These are phyloP conservation scores for Lota lota DNA, from an alignment of 2,113 vertebrate genomes.

Conservation along the genomic window DNA sequence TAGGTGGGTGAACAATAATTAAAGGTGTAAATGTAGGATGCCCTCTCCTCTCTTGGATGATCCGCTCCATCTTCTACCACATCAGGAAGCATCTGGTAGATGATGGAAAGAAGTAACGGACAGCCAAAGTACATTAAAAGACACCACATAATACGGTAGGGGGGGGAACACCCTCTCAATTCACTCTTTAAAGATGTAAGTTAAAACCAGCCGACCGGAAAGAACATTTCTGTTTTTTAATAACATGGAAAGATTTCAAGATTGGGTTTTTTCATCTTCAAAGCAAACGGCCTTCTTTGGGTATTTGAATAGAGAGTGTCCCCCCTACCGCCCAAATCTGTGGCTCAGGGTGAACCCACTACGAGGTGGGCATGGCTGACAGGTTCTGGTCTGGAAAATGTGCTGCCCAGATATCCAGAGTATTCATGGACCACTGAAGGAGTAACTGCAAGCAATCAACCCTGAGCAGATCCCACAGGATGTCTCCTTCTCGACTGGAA, in stretches of 20 bases:
- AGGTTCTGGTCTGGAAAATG: slow-evolving; percentile 14
- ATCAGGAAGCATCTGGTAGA: too few relatives aligned
- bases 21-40: too few relatives aligned
- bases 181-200: slow-evolving; percentile 31
- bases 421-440: slow-evolving; percentile 59
- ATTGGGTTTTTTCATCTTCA: slow-evolving; percentile 17
- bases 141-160: too few relatives aligned
- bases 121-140: too few relatives aligned
- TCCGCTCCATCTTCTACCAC: too few relatives aligned
- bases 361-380: not conserved
- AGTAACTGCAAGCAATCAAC: slow-evolving; percentile 53
- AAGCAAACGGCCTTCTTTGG: too few relatives aligned
- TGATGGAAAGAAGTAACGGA: too few relatives aligned
- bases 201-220: slow-evolving; percentile 17
- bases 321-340: slow-evolving; percentile 1
- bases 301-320: too few relatives aligned
- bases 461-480: slow-evolving; percentile 76
- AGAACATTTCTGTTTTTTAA: slow-evolving; percentile 16
- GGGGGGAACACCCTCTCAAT: not conserved
- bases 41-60: too few relatives aligned
- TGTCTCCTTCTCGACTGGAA: slow-evolving; percentile 88
- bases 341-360: slow-evolving; percentile 15
- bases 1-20: too few relatives aligned
- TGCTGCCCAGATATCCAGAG: slow-evolving; percentile 21
- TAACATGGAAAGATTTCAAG: slow-evolving; percentile 22